Evolutionary conservation across 2,888 invertebrate genomes (phyloP), one percentile per base, ranked within the genome.

Genomic region (Drosophila cracens): DNA sequence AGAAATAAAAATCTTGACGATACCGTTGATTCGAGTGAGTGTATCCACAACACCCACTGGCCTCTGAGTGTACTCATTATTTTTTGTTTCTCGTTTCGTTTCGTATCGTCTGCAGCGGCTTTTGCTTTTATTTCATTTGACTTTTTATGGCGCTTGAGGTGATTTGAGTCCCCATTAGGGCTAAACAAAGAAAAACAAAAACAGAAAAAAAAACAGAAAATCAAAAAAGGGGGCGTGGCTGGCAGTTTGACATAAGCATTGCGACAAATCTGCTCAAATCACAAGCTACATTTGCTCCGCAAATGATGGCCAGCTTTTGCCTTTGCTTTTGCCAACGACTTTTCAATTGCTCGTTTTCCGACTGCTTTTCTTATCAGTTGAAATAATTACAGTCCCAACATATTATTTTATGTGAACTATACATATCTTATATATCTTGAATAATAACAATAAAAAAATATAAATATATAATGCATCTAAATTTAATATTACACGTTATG

Each of bases 1-100:
- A 82, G 84, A 90, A 90, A 91, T 91, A 90, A 91, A 91, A 91
- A 86, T 90, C 87, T 75, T 63, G 74, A 73, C 75, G 78, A 80
- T 77, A 74, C 72, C 27, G 40, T 46, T 46, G 25, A 31, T 3
- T 40, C 29, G 43, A 70, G 48, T 61, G 43, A 70, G 59, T 64
- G 51, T 68, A 75, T 63, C 59, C 65, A 38, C 54, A 56, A 27
- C 54, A 56, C 31, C 31, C 59, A 49, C 52, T 63, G 38, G 40
- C 57, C 65, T 53, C 66, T 59, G 57, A 70, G 81, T 46, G 46
- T 70, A 79, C 82, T 90, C 80, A 88, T 87, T 87, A 82, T 86
- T 88, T 82, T 25, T 46, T 46, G 25, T 25, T 8, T 40, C n/a
- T n/a, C 40, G 46, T 43, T 21, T 21, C 21, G 43, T 25, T 88